Base-by-base conservation (phyloP, 2,797 vertebrate genomes). In the Esox masquinongy region DNA sequence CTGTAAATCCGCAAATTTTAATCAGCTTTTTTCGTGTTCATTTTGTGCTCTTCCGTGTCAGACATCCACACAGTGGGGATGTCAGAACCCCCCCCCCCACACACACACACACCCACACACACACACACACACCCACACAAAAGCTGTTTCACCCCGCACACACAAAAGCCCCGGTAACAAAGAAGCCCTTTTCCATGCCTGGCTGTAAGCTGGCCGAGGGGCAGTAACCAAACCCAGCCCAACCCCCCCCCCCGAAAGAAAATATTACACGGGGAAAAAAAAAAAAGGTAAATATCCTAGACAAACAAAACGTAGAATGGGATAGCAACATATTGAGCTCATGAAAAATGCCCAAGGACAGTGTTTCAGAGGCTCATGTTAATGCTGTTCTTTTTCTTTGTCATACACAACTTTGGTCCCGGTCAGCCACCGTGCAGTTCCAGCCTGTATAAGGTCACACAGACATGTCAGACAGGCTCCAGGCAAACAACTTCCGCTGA, bases 1-100 rank as follows among this genome's bases (percentile, higher is more conserved):
- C 80, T 86, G 84, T 86, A 89, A 88, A 88, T 87, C 77, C 80
- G 74, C 83, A 85, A 85, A 90, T 89, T 89, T 90, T 84, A 90
- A 90, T 90, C 81, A 88, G 85, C 85, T 85, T 84, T 87, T 75
- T 70, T 73, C 68, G 26, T 83, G 81, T 87, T 90, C 69, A 68
- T 80, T 85, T 85, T 74, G 76, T 83, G 78, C 76, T 77, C 74
- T 85, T 77, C 47, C n/a, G 50, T 86, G 83, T 90, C 77, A 73
- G 80, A 88, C 78, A 82, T 64, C 80, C 76, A 84, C 82, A 84
- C 80, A 77, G 31, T 72, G 69, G 77, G 56, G 59, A 51, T 85
- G 87, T 88, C 82, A 80, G 11, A 29, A 63, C 68, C 72, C 56
- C 72, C 3, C 72, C 3, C 68, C 67, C 67, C 56, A 1, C 72